A percentile compares a stretch with the other conserved stretches of the same genome.
Evolutionary conservation across 1,140 invertebrate species (phyloP).

Genomic region (Phortica variegata): DNA sequence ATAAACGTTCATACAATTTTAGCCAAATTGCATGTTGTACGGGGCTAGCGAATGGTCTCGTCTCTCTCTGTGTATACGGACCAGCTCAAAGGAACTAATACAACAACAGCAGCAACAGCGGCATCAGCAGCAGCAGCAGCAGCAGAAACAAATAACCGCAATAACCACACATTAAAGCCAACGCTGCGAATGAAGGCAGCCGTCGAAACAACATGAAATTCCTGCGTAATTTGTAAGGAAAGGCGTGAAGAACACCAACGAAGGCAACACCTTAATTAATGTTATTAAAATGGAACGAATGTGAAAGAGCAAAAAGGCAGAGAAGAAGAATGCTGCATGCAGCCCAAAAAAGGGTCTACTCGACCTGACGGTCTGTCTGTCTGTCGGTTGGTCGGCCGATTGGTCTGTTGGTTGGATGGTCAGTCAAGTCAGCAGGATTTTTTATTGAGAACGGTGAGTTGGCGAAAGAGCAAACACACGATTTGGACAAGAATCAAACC

Average conservation of each 20-base stretch:
- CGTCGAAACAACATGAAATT: constrained; percentile 52
- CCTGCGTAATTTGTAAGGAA: constrained; percentile 57
- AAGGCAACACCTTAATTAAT: constrained; percentile 58
- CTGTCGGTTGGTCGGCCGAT: no score
- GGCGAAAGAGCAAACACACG: no score
- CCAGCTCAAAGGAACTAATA: background rate
- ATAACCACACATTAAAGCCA: constrained; percentile 30
- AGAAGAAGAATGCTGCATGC: no score
- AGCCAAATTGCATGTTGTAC: constrained; percentile 24
- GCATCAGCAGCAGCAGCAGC: constrained; percentile 10
- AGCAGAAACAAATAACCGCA: constrained; percentile 35
- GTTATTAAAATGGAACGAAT: constrained; percentile 57
- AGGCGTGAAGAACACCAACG: constrained; percentile 58
- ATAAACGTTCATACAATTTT: constrained; percentile 28
- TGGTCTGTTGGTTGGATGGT: background rate
- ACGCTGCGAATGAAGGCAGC: constrained; percentile 15
- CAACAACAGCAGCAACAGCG: background rate
- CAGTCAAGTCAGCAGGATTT: no score
- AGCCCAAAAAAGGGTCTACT: no score
- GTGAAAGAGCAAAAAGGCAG: no score
- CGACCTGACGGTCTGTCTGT: no score
- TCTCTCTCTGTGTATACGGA: constrained; percentile 1
- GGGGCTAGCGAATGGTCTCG: background rate
- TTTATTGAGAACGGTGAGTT: no score
- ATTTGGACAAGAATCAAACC: no score